These are phyloP conservation scores for Conomelus anceps DNA, from an alignment of 2,888 invertebrate genomes.

Conservation along the genomic window DNA sequence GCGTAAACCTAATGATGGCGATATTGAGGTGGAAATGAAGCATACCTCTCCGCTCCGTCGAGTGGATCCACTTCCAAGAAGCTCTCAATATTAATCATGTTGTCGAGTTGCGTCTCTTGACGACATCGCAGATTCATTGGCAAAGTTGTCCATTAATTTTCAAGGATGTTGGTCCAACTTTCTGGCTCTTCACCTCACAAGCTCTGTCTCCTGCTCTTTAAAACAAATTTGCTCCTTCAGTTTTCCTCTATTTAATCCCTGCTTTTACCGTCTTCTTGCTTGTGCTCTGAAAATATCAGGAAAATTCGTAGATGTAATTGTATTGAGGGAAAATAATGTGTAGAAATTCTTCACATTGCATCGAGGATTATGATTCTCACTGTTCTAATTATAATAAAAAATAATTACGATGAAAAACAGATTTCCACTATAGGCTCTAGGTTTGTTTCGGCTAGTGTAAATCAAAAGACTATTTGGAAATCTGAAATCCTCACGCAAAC, in stretches of 20 bases:
- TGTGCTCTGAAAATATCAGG: too few species aligned
- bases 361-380: too few species aligned
- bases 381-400: too few species aligned
- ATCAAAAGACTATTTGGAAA: too few species aligned
- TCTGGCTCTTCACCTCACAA: neutral
- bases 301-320: too few species aligned
- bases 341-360: too few species aligned
- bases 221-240: neutral
- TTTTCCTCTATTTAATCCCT: neutral
- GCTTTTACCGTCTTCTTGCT: too few species aligned
- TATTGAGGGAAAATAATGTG: too few species aligned
- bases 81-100: neutral
- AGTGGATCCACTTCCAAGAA: neutral
- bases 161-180: neutral
- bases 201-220: neutral
- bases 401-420: too few species aligned
- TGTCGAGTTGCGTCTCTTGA: neutral
- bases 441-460: too few species aligned
- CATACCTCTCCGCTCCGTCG: neutral
- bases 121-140: neutral
- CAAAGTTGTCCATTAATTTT: neutral
- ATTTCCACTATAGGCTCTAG: too few species aligned
- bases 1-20: neutral
- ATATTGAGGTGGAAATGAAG: neutral
- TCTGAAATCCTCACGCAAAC: too few species aligned